phyloP scores from a whole-genome alignment of 2,888 invertebrate species.

The Diachrysia chrysitis region DNA sequence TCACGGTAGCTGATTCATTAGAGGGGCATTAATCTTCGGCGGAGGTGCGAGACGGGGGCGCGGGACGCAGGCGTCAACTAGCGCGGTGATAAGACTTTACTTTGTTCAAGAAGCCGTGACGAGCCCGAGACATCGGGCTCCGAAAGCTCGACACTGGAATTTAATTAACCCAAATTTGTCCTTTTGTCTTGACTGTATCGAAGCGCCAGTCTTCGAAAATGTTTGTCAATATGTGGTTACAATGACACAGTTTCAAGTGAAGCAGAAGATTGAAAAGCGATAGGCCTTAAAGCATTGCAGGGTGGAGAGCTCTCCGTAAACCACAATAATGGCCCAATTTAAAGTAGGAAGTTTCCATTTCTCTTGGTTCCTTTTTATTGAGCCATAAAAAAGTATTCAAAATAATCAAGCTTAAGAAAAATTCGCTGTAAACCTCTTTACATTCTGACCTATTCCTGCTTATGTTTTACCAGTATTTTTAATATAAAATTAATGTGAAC shows the following conservation, averaged over 20 bases:
- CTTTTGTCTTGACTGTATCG: slow-evolving; percentile 74
- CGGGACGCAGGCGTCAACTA: slow-evolving; percentile 66
- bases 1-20: slow-evolving; percentile 86
- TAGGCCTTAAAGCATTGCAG: slow-evolving; percentile 15
- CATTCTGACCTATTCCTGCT: too few species aligned
- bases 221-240: slow-evolving; percentile 72
- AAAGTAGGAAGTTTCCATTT: slow-evolving; percentile 23
- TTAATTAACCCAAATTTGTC: slow-evolving; percentile 85
- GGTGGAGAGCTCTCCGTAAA: slow-evolving; percentile 11
- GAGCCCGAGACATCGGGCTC: slow-evolving; percentile 72
- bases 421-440: slow-evolving; percentile 14
- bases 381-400: slow-evolving; percentile 40
- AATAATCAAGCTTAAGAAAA: slow-evolving; percentile 30
- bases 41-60: slow-evolving; percentile 68
- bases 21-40: slow-evolving; percentile 80
- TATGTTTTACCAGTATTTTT: neutral
- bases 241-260: slow-evolving; percentile 52
- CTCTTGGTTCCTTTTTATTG: slow-evolving; percentile 33
- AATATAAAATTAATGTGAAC: slow-evolving; percentile 16
- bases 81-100: slow-evolving; percentile 80
- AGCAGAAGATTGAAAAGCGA: slow-evolving; percentile 13
- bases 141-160: slow-evolving; percentile 81
- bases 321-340: slow-evolving; percentile 33
- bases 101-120: slow-evolving; percentile 82
- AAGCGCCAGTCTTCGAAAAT: slow-evolving; percentile 63